A percentile compares a stretch with the other conserved stretches of the same genome.
Conservation (phyloP, 2,113 vertebrate genomes). For the Paracyprichromis sp. region DNA sequence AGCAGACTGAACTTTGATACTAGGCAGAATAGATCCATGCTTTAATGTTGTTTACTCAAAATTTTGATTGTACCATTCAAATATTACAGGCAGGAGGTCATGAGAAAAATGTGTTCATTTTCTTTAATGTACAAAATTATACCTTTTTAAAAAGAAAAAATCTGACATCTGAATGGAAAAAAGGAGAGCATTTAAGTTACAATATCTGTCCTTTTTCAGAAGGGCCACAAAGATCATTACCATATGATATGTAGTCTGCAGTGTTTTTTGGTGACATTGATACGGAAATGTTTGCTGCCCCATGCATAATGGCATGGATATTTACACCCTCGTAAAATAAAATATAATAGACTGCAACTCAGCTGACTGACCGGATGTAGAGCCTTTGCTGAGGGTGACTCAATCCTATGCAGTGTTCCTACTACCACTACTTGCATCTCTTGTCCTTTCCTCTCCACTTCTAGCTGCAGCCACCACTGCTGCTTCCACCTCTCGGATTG, state of each 20-base stretch:
- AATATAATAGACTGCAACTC: slow-evolving; percentile 37
- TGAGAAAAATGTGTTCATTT: neutral
- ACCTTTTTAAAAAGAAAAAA: neutral
- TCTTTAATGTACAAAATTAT: neutral
- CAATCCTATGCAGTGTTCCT: slow-evolving; percentile 32
- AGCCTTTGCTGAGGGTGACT: slow-evolving; percentile 50
- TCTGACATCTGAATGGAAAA: neutral
- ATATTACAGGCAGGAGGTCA: neutral
- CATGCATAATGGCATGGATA: neutral
- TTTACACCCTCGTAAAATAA: slow-evolving; percentile 29
- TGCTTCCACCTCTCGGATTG: slow-evolving; percentile 60
- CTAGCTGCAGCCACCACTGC: slow-evolving; percentile 24
- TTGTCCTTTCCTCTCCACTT: slow-evolving; percentile 41
- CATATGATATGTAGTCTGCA: neutral
- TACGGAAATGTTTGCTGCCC: slow-evolving; percentile 13
- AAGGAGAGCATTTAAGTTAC: neutral
- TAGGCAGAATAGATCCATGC: neutral
- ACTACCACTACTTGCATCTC: slow-evolving; percentile 32
- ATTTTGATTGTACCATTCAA: neutral
- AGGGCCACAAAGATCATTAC: slow-evolving; percentile 7
- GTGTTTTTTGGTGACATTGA: slow-evolving; percentile 11
- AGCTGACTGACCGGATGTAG: slow-evolving; percentile 50
- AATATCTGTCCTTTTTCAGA: neutral
- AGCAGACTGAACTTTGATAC: neutral
- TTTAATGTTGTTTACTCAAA: neutral